Conservation (phyloP, 2,113 vertebrate species). For the Circaetus gallicus region DNA sequence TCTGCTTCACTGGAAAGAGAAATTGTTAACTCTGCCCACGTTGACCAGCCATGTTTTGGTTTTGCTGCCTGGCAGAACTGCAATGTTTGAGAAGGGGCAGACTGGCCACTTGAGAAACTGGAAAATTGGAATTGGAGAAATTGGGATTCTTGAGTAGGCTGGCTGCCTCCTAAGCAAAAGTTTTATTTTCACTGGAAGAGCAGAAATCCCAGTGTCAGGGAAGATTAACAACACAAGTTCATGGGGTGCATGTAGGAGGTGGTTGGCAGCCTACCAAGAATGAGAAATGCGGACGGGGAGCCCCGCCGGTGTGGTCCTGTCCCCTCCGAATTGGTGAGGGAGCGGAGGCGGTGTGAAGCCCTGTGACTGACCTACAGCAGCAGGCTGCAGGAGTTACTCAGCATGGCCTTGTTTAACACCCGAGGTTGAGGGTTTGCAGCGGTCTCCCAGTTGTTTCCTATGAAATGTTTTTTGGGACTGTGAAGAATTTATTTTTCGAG, state of each 20-base stretch:
- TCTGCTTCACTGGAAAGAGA: background rate
- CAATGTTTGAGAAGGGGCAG: background rate
- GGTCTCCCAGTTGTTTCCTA: background rate
- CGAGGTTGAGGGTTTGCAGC: accelerated
- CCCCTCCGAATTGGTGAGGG: accelerated
- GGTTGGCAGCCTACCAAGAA: background rate
- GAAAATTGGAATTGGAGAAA: background rate
- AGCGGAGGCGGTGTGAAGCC: accelerated
- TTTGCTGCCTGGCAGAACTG: background rate
- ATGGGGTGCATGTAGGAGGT: background rate
- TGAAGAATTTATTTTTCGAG: background rate
- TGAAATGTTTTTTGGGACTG: background rate
- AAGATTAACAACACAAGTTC: background rate
- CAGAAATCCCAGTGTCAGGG: background rate
- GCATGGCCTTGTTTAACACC: background rate
- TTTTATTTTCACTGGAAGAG: background rate
- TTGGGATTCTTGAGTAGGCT: background rate
- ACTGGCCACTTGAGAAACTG: background rate
- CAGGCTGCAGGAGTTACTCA: background rate
- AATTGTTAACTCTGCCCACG: background rate
- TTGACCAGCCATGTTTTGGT: background rate
- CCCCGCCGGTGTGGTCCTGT: background rate
- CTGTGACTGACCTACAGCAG: background rate
- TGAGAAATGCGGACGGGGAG: background rate
- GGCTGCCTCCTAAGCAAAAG: background rate